Evolutionary conservation across 2,888 invertebrate genomes (phyloP).

Genomic region (Ophion costatus): DNA sequence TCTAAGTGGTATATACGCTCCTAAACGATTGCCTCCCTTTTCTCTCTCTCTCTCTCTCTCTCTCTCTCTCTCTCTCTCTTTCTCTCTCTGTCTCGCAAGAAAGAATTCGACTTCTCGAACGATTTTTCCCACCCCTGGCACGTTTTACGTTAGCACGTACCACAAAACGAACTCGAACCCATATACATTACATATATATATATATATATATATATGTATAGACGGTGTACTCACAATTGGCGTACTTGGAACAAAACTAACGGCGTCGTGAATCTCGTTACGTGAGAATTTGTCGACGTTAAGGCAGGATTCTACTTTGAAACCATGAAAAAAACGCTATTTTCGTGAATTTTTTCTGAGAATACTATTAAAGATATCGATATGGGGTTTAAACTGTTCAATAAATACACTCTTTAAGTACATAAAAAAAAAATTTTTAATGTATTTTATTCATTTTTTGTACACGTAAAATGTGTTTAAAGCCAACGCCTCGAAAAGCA

Average conservation of each 20-base stretch:
- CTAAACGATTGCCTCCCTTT: slow-evolving; percentile 22
- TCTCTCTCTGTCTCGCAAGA: neutral
- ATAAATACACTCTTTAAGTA: too few species aligned
- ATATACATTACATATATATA: neutral
- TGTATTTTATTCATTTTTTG: too few species aligned
- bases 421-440: too few species aligned
- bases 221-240: slow-evolving; percentile 5
- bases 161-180: slow-evolving; percentile 27
- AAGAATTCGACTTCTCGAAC: slow-evolving; percentile 42
- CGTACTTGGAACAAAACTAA: slow-evolving; percentile 36
- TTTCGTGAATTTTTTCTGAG: too few species aligned
- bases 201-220: neutral
- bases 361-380: too few species aligned
- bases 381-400: too few species aligned
- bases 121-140: slow-evolving; percentile 30
- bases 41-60: neutral
- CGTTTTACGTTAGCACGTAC: slow-evolving; percentile 41
- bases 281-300: slow-evolving; percentile 37
- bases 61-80: neutral
- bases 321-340: too few species aligned
- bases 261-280: slow-evolving; percentile 37
- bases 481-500: too few species aligned
- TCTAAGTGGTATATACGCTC: slow-evolving; percentile 21
- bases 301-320: too few species aligned
- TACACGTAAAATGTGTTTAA: too few species aligned